Evolutionary conservation across 2,113 vertebrate genomes (phyloP).

Genomic region (Strix aluco): DNA sequence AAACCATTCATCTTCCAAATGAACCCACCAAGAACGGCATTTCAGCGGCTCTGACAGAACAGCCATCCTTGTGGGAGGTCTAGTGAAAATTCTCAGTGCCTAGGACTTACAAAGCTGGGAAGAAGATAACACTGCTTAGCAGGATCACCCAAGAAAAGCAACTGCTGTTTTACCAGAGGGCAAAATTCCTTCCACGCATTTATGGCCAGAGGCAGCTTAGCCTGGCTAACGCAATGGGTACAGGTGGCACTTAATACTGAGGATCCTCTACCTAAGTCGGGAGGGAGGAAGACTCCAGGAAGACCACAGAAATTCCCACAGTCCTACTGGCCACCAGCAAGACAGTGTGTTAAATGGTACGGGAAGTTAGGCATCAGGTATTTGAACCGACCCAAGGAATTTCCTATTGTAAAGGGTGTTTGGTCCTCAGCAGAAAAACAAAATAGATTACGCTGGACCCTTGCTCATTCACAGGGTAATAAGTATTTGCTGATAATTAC

Average conservation of each 20-base stretch:
- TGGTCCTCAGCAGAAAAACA: neutral
- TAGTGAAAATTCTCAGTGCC: neutral
- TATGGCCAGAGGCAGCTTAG: neutral
- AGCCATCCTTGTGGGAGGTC: conserved; percentile 42
- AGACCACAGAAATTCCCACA: neutral
- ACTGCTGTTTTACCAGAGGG: rapidly evolving
- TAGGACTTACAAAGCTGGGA: neutral
- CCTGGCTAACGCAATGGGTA: rapidly evolving
- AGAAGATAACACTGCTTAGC: neutral
- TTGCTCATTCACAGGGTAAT: neutral
- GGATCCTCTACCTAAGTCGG: too few relatives aligned
- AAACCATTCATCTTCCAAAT: neutral
- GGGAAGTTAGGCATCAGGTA: neutral
- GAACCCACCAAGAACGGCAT: neutral
- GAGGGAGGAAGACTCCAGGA: neutral
- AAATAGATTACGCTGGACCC: rapidly evolving
- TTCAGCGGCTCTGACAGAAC: neutral
- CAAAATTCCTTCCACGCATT: rapidly evolving
- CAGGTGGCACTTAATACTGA: neutral
- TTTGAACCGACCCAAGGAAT: rapidly evolving
- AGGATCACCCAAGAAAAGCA: neutral
- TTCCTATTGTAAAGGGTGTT: neutral
- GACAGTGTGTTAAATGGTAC: rapidly evolving
- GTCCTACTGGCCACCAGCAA: neutral
- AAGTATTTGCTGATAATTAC: neutral